These are phyloP conservation scores for Coreius guichenoti DNA, from an alignment of 2,797 vertebrate genomes.

Conservation along the genomic window DNA sequence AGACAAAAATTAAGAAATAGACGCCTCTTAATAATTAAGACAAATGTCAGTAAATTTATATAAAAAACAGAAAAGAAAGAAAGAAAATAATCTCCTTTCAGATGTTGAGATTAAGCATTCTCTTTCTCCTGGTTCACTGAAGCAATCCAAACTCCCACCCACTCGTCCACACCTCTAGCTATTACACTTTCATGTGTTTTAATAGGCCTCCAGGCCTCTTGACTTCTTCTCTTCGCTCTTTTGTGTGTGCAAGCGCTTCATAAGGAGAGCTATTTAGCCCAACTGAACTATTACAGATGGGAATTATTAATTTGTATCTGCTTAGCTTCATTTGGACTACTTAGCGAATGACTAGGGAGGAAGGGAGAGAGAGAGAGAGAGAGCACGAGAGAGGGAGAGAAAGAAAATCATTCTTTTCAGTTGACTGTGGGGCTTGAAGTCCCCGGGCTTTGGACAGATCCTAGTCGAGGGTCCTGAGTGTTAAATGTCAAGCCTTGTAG, in stretches of 20 bases:
- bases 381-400: slow-evolving; percentile 58
- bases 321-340: slow-evolving; percentile 80
- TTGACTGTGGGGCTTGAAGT: slow-evolving; percentile 83
- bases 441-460: slow-evolving; percentile 86
- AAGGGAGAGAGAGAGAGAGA: slow-evolving; percentile 56
- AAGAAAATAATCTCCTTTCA: slow-evolving; percentile 51
- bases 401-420: slow-evolving; percentile 79
- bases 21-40: slow-evolving; percentile 41
- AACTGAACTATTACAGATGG: slow-evolving; percentile 80
- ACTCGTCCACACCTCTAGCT: slow-evolving; percentile 64
- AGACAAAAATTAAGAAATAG: not conserved
- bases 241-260: slow-evolving; percentile 73
- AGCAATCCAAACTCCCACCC: slow-evolving; percentile 63
- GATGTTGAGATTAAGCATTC: slow-evolving; percentile 35
- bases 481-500: slow-evolving; percentile 99
- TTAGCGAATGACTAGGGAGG: slow-evolving; percentile 61
- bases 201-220: slow-evolving; percentile 80
- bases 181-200: slow-evolving; percentile 76
- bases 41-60: slow-evolving; percentile 35
- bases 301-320: slow-evolving; percentile 89
- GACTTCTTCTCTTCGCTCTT: slow-evolving; percentile 80
- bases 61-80: not conserved
- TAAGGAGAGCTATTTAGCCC: slow-evolving; percentile 71
- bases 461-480: slow-evolving; percentile 93
- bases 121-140: slow-evolving; percentile 72